phyloP scores from a whole-genome alignment of 2,797 vertebrate genomes.

The Bradypodion pumilum region DNA sequence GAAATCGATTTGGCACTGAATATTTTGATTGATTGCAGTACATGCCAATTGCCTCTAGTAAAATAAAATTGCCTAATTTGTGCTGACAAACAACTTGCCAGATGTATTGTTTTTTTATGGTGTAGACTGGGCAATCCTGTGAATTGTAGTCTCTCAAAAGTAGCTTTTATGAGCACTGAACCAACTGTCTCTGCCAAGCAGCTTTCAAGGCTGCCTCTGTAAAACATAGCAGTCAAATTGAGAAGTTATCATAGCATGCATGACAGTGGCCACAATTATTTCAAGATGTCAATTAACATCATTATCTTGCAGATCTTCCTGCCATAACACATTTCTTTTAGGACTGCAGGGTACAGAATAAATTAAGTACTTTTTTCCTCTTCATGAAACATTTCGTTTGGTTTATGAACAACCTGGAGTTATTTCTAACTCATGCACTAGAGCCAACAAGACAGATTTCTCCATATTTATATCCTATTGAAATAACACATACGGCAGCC shows the following conservation, averaged over 20 bases:
- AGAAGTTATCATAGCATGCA: not conserved
- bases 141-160: too few relatives aligned
- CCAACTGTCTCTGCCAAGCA: not conserved
- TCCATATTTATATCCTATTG: not conserved
- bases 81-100: too few relatives aligned
- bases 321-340: too few relatives aligned
- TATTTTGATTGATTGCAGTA: too few relatives aligned
- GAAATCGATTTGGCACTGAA: too few relatives aligned
- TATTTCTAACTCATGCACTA: not conserved
- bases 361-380: not conserved
- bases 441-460: not conserved
- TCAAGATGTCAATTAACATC: slow-evolving; percentile 12
- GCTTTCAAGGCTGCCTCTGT: not conserved
- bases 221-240: not conserved
- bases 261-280: slow-evolving; percentile 13
- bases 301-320: too few relatives aligned
- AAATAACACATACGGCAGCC: not conserved
- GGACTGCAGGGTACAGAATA: too few relatives aligned
- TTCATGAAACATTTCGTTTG: not conserved
- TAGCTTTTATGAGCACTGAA: not conserved
- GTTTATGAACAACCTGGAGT: not conserved
- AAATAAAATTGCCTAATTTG: too few relatives aligned
- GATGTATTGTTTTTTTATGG: too few relatives aligned
- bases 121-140: too few relatives aligned
- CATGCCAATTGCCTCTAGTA: too few relatives aligned